Conservation (phyloP, 2,888 invertebrate genomes). For the Melanargia galathea region DNA sequence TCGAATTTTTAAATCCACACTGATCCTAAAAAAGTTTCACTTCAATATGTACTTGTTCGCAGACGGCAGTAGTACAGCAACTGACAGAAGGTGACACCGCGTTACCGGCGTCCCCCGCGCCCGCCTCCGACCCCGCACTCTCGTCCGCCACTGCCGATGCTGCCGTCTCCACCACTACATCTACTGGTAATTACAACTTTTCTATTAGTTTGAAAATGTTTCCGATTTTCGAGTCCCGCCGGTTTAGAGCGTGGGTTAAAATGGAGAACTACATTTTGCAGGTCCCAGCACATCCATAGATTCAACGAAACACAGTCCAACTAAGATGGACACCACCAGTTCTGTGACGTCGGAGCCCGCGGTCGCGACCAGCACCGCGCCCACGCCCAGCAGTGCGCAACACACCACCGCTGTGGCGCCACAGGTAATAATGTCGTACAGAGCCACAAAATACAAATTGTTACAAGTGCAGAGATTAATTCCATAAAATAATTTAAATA, state of each 20-base stretch:
- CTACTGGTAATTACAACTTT: constrained; percentile 31
- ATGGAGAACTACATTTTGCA: constrained; percentile 12
- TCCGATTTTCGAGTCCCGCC: no score
- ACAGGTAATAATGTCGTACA: constrained; percentile 54
- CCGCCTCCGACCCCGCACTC: constrained; percentile 34
- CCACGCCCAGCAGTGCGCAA: constrained; percentile 54
- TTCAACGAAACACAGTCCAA: constrained; percentile 45
- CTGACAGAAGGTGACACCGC: constrained; percentile 45
- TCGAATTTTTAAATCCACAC: no score
- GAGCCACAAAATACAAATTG: no score
- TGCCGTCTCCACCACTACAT: constrained; percentile 33
- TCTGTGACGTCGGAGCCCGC: constrained; percentile 26
- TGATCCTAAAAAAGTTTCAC: no score
- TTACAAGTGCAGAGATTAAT: no score
- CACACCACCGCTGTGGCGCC: constrained; percentile 55
- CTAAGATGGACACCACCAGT: constrained; percentile 40
- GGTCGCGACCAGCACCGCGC: constrained; percentile 34
- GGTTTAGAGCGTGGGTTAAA: no score
- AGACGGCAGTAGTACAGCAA: constrained; percentile 56
- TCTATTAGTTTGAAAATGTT: background rate
- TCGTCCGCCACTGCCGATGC: constrained; percentile 35
- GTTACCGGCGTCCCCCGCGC: constrained; percentile 35
- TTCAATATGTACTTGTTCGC: background rate
- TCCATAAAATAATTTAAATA: no score
- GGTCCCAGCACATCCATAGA: constrained; percentile 46